Conservation (phyloP, 92 coral and sea anemone species). For the Montipora capitata region DNA sequence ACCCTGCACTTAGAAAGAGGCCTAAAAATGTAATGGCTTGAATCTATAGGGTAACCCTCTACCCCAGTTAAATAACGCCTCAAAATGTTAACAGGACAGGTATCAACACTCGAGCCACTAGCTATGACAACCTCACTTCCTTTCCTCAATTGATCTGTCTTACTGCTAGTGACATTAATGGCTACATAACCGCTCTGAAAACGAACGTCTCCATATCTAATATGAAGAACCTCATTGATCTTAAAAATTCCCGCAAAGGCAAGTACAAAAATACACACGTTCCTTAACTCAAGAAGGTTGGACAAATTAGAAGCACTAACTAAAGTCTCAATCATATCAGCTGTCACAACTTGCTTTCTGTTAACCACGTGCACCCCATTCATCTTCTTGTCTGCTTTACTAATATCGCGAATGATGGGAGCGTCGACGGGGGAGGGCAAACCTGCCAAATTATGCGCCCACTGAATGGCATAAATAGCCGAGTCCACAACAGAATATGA, state of each 20-base stretch:
- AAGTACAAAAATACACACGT: slow-evolving; percentile 52
- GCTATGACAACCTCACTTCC: slow-evolving; percentile 36
- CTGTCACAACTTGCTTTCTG: slow-evolving; percentile 51
- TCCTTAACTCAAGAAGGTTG: slow-evolving; percentile 34
- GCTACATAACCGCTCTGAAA: slow-evolving; percentile 22
- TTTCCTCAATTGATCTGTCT: slow-evolving; percentile 38
- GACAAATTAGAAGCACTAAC: slow-evolving; percentile 19
- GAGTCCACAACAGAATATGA: no score
- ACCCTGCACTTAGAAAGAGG: neutral
- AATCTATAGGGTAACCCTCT: neutral
- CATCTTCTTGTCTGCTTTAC: slow-evolving; percentile 2
- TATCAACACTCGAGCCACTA: slow-evolving; percentile 6
- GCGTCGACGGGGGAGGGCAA: no score
- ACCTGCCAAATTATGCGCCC: no score
- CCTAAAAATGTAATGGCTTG: neutral
- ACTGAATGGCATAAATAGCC: no score
- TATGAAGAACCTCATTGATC: slow-evolving; percentile 49
- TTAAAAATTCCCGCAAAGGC: slow-evolving; percentile 49
- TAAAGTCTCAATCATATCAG: slow-evolving; percentile 29
- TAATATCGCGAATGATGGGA: neutral
- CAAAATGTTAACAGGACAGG: slow-evolving; percentile 34
- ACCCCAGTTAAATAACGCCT: no score
- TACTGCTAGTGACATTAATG: slow-evolving; percentile 34
- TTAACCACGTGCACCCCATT: slow-evolving; percentile 35
- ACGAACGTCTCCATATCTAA: slow-evolving; percentile 38